These are phyloP conservation scores for Sylvicola cinctus DNA, from an alignment of 2,888 invertebrate species.

Conservation along the genomic window DNA sequence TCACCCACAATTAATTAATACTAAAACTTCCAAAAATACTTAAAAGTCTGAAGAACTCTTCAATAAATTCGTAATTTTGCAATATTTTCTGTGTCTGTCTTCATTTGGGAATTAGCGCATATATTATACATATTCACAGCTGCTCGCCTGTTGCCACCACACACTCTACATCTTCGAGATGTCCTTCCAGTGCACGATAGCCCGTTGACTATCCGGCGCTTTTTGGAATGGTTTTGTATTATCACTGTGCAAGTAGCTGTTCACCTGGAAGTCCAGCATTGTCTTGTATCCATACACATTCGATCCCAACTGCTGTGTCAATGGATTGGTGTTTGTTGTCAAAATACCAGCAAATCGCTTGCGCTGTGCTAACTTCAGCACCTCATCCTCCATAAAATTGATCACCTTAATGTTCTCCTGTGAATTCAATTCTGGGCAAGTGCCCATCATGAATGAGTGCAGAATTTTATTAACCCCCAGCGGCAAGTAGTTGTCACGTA, in stretches of 20 bases:
- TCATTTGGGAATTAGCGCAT: too few relatives aligned
- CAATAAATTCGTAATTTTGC: too few relatives aligned
- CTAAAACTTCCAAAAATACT: too few relatives aligned
- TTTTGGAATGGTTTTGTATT: slow-evolving; percentile 50
- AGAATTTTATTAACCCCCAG: slow-evolving; percentile 45
- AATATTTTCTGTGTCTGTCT: too few relatives aligned
- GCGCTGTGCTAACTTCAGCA: slow-evolving; percentile 39
- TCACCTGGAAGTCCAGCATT: slow-evolving; percentile 59
- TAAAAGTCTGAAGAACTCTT: too few relatives aligned
- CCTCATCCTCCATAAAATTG: slow-evolving; percentile 56
- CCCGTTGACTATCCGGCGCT: slow-evolving; percentile 57
- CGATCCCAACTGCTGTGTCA: slow-evolving; percentile 74
- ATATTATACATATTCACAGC: too few relatives aligned
- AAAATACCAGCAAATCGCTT: slow-evolving; percentile 53
- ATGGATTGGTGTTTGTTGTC: slow-evolving; percentile 70
- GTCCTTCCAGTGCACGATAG: slow-evolving; percentile 57
- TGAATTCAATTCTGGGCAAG: slow-evolving; percentile 37
- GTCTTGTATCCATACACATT: slow-evolving; percentile 62
- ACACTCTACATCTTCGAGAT: too few relatives aligned
- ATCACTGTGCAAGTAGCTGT: slow-evolving; percentile 49
- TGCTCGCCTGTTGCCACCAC: too few relatives aligned
- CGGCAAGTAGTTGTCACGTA: slow-evolving; percentile 40
- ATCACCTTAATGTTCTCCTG: slow-evolving; percentile 64
- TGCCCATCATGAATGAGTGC: slow-evolving; percentile 80
- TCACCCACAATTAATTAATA: too few relatives aligned